Evolutionary conservation across 2,113 vertebrate species (phyloP).

Genomic region (Myrmecophaga tridactyla): DNA sequence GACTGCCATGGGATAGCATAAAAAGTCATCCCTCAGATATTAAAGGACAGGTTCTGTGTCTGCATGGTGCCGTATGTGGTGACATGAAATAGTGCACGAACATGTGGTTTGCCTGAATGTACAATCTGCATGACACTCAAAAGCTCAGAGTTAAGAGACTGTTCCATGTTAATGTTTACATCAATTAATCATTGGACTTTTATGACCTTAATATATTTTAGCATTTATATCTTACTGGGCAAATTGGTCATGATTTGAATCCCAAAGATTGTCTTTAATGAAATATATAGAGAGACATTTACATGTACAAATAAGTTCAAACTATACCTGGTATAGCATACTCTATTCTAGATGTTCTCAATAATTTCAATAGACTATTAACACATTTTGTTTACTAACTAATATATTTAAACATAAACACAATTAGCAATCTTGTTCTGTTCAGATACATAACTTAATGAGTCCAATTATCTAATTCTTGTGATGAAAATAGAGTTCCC

Average conservation of each 20-base stretch:
- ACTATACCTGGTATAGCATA: background rate
- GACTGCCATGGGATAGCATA: background rate
- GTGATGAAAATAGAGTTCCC: conserved; percentile 34
- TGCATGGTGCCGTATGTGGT: background rate
- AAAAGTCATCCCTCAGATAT: background rate
- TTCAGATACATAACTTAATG: conserved; percentile 43
- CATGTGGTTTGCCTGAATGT: background rate
- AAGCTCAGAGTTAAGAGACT: background rate
- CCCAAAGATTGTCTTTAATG: background rate
- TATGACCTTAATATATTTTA: background rate
- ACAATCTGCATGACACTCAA: background rate
- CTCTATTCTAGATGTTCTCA: background rate
- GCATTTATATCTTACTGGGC: background rate
- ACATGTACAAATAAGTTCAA: background rate
- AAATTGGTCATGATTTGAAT: background rate
- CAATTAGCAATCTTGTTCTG: conserved; percentile 53
- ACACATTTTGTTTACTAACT: conserved; percentile 53
- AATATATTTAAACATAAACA: conserved; percentile 55
- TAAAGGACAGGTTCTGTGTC: background rate
- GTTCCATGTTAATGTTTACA: background rate
- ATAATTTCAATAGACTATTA: conserved; percentile 40
- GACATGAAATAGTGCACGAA: background rate
- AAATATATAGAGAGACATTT: background rate
- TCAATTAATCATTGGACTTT: background rate
- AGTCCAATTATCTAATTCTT: conserved; percentile 55